These are phyloP conservation scores for Takifugu bimaculatus DNA, from an alignment of 2,113 vertebrate genomes.

Conservation along the genomic window DNA sequence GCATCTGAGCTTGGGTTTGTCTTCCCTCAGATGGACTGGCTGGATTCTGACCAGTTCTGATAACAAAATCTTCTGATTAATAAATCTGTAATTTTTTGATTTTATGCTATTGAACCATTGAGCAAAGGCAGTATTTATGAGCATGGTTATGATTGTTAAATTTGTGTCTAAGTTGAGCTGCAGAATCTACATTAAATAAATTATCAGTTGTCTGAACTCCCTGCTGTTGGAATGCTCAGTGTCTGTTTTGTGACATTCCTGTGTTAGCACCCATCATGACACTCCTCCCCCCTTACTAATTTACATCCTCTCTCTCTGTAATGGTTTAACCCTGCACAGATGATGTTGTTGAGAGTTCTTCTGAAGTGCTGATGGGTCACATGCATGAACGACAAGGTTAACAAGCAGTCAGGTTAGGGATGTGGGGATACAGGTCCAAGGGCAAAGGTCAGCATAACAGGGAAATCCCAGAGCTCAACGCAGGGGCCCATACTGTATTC, in stretches of 20 bases:
- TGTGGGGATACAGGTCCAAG: constrained; percentile 32
- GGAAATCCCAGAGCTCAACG: constrained; percentile 57
- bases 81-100: no score
- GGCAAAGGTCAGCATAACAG: constrained; percentile 62
- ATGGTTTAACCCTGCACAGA: constrained; percentile 67
- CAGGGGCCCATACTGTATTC: constrained; percentile 9
- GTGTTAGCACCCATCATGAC: constrained; percentile 38
- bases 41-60: no score
- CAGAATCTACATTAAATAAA: constrained; percentile 3
- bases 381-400: constrained; percentile 65
- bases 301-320: constrained; percentile 23
- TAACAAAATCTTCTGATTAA: no score
- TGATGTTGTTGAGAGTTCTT: constrained; percentile 57
- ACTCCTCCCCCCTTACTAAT: constrained; percentile 15
- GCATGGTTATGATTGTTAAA: constrained; percentile 9
- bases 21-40: no score
- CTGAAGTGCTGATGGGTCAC: constrained; percentile 63
- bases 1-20: no score
- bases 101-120: no score
- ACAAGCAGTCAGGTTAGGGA: constrained; percentile 56
- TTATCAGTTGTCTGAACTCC: constrained; percentile 23
- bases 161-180: constrained; percentile 2
- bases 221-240: constrained; percentile 28
- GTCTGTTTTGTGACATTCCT: constrained; percentile 50
- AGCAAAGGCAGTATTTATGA: no score